phyloP scores from a whole-genome alignment of 2,888 invertebrate genomes.

The Dasysyrphus albostriatus region DNA sequence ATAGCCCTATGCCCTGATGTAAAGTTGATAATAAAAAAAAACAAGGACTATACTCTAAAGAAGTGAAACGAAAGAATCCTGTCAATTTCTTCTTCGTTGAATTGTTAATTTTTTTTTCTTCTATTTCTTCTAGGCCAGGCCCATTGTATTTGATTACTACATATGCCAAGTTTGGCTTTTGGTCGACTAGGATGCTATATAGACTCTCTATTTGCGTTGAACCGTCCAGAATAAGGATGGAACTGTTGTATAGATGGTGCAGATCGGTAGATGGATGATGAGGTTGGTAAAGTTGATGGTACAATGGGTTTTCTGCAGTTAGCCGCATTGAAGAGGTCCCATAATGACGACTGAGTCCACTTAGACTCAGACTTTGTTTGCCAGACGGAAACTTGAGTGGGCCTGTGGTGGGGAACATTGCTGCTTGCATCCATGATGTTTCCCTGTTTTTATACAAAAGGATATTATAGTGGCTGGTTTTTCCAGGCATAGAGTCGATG shows the following conservation, averaged over 20 bases:
- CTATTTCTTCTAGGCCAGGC: slow-evolving; percentile 55
- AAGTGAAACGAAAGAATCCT: slow-evolving; percentile 74
- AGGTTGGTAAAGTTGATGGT: slow-evolving; percentile 50
- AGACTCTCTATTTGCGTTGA: slow-evolving; percentile 64
- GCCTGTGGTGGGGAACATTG: slow-evolving; percentile 42
- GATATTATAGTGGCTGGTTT: slow-evolving; percentile 31
- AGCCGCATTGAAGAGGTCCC: slow-evolving; percentile 76
- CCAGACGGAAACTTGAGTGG: slow-evolving; percentile 74
- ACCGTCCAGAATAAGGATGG: slow-evolving; percentile 53
- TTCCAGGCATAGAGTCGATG: slow-evolving; percentile 36
- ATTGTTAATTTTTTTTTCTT: slow-evolving; percentile 23
- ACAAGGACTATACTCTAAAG: slow-evolving; percentile 44
- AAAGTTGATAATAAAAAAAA: slow-evolving; percentile 14
- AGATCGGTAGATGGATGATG: slow-evolving; percentile 4
- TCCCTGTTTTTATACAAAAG: slow-evolving; percentile 29
- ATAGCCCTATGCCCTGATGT: slow-evolving; percentile 53
- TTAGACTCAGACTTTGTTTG: slow-evolving; percentile 75
- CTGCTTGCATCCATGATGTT: slow-evolving; percentile 43
- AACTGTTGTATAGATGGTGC: slow-evolving; percentile 1
- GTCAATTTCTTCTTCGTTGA: slow-evolving; percentile 68
- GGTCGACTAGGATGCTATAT: slow-evolving; percentile 62
- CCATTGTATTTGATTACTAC: slow-evolving; percentile 76
- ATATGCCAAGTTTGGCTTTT: slow-evolving; percentile 73
- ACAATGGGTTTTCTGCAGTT: slow-evolving; percentile 74
- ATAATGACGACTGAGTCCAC: slow-evolving; percentile 73